A percentile compares a stretch with the other conserved stretches of the same genome.
These are phyloP conservation scores for Zosterops borbonicus DNA, from an alignment of 2,113 vertebrate genomes.

Conservation along the genomic window DNA sequence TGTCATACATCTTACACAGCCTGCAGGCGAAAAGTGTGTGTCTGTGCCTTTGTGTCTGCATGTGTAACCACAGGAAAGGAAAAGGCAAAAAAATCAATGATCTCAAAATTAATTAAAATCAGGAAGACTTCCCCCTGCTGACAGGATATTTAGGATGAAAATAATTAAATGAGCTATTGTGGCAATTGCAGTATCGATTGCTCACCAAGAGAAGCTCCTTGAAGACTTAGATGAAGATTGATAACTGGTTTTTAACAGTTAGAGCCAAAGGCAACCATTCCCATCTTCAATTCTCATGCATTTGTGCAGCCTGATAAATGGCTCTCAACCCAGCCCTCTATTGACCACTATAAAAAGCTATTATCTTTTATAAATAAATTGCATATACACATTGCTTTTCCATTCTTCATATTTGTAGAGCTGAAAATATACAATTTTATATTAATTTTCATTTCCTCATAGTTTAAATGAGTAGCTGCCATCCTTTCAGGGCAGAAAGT, in stretches of 20 bases:
- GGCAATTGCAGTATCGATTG: constrained; percentile 71
- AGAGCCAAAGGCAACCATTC: constrained; percentile 46
- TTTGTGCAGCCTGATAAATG: constrained; percentile 5
- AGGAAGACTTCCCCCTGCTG: constrained; percentile 54
- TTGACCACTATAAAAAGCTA: constrained; percentile 7
- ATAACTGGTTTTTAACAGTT: constrained; percentile 42
- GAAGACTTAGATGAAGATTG: constrained; percentile 58
- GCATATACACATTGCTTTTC: background rate
- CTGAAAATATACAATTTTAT: background rate
- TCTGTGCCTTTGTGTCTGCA: background rate
- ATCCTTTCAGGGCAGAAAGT: background rate
- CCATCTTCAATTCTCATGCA: background rate
- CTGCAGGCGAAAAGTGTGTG: constrained; percentile 11
- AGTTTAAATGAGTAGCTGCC: background rate
- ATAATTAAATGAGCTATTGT: constrained; percentile 74
- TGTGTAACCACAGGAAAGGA: constrained; percentile 31
- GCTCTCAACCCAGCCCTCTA: background rate
- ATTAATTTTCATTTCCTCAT: background rate
- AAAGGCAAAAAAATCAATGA: constrained; percentile 62
- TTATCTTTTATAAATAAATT: background rate
- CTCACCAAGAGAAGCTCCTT: constrained; percentile 43
- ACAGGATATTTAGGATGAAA: constrained; percentile 69
- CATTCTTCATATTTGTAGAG: background rate
- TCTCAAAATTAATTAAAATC: constrained; percentile 73
- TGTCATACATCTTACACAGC: constrained; percentile 25